A percentile compares a stretch with the other conserved stretches of the same genome.
phyloP scores from a whole-genome alignment of 2,888 invertebrate genomes.

The Rutpela maculata region DNA sequence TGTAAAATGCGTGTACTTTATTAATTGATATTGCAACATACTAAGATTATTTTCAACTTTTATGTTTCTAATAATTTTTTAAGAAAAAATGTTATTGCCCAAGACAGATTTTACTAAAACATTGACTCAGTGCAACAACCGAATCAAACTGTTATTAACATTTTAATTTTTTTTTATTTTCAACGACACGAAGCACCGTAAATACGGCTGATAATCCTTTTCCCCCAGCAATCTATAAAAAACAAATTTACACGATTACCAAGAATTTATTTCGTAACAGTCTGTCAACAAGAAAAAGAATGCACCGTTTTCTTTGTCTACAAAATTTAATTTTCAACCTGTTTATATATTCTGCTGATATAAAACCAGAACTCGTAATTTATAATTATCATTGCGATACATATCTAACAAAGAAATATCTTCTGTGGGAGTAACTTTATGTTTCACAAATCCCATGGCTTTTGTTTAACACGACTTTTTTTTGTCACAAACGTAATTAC shows the following conservation, averaged over 20 bases:
- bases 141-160: no score
- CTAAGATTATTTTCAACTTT: no score
- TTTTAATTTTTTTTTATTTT: no score
- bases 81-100: no score
- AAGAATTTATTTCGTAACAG: not conserved
- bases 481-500: conserved; percentile 1
- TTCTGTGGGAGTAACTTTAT: not conserved
- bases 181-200: not conserved
- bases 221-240: not conserved
- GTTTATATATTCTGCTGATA: not conserved
- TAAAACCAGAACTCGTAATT: not conserved
- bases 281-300: not conserved
- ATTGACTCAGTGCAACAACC: no score
- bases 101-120: no score
- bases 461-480: not conserved
- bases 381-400: not conserved
- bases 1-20: no score
- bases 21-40: no score
- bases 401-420: conserved; percentile 2
- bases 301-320: not conserved
- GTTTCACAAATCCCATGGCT: not conserved
- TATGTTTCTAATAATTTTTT: no score
- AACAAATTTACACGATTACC: not conserved
- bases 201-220: not conserved
- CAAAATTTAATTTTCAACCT: conserved; percentile 1